Percentiles rank a stretch among this genome's conserved stretches.
These are phyloP conservation scores for Venturia canescens DNA, from an alignment of 1,140 invertebrate species.

Conservation along the genomic window DNA sequence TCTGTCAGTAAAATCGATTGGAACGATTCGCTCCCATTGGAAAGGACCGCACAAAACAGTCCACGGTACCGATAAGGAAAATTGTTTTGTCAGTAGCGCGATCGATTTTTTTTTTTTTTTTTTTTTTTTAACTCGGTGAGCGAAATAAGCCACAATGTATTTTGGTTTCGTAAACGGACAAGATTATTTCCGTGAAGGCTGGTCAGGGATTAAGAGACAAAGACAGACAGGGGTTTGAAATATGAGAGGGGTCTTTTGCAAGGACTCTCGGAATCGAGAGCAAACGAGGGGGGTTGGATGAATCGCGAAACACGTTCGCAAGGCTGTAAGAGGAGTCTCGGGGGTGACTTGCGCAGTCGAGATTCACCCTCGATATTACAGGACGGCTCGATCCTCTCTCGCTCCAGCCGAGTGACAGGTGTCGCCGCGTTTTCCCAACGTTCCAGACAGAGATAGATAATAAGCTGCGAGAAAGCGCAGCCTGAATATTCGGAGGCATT, in stretches of 20 bases:
- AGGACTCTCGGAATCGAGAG: not conserved
- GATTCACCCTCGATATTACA: conserved; percentile 44
- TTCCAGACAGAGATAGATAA: not conserved
- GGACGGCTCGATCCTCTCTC: conserved; percentile 16
- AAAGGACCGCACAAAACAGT: too few relatives aligned
- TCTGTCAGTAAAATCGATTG: not conserved
- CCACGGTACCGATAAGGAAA: too few relatives aligned
- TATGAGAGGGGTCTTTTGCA: not conserved
- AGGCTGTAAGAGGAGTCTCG: conserved; percentile 7
- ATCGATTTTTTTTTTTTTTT: not conserved
- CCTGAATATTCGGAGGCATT: not conserved
- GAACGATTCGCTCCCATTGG: too few relatives aligned
- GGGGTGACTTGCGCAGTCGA: conserved; percentile 34
- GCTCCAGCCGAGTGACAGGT: conserved; percentile 45
- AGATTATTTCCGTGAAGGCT: not conserved
- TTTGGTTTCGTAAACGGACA: not conserved
- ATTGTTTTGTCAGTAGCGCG: not conserved
- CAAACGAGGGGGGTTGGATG: not conserved
- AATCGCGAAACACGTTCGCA: not conserved
- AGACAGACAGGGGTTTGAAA: not conserved
- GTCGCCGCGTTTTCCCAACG: conserved; percentile 40
- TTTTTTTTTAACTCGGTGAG: not conserved
- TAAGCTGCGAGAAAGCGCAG: not conserved
- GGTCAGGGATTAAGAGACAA: not conserved
- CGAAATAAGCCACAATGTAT: not conserved